Base-by-base conservation (phyloP, 2,113 vertebrate species). In the Odocoileus virginianus region DNA sequence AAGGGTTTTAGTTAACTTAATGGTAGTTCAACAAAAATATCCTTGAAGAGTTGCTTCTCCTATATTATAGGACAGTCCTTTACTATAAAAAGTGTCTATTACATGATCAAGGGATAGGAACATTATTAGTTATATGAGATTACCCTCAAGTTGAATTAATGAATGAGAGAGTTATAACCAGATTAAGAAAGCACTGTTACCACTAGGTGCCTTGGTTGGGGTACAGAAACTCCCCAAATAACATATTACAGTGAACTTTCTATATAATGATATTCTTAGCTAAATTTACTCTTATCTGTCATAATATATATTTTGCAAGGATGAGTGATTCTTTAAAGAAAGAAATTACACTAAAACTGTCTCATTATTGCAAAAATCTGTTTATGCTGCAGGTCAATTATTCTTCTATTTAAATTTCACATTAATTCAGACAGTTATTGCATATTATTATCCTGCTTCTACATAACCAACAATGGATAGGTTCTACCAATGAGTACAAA, bases 181-280 rank as follows among this genome's bases (percentile, higher is more conserved):
- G 93, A 91, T 93, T 79, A 93, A 89, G 16, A 83, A 96, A 89
- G 55, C 25, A 64, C 27, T 89, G 28, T 93, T 91, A 89, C n/a
- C n/a, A n/a, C 79, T 82, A 94, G 45, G 33, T 15, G 13, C 27
- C 43, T 89, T 96, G 64, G 30, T 30, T 78, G 60, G 50, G 79
- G 54, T 45, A 86, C 1, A 79, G 43, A 91, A 95, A 79, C 15
- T 45, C 10, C 14, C 40, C 60, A 95, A 88, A 57, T 61, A 93
- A 87, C 15, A 81, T 95, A 88, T 97, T 45, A 79, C 28, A 94
- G 54, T 94, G 90, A 87, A 76, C 17, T 58, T 90, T 87, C 47
- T 50, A 81, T 14, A 83, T 6, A 93, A 54, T 50, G 7, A 40
- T 33, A 89, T 78, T 91, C 40, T 60, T 76, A 54, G 89, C 67